Evolutionary conservation across 2,113 vertebrate genomes (phyloP).

Genomic region (Protobothrops flavoviridis): DNA sequence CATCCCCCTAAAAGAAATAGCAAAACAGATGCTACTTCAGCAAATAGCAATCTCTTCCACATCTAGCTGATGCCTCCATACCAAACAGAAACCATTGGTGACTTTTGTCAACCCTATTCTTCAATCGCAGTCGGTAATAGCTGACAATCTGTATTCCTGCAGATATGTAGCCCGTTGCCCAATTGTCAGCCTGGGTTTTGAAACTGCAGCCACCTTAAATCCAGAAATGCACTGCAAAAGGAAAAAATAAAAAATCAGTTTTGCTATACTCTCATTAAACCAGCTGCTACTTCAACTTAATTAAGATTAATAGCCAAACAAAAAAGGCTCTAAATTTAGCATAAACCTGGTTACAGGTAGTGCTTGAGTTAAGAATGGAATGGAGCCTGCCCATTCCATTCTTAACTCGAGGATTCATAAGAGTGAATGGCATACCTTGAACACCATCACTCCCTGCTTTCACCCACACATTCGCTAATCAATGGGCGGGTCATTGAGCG

Average conservation of each 20-base stretch:
- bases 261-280: not conserved
- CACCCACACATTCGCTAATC: too few relatives aligned
- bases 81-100: conserved; percentile 29
- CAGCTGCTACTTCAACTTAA: not conserved
- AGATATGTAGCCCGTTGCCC: conserved; percentile 52
- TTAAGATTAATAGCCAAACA: not conserved
- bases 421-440: too few relatives aligned
- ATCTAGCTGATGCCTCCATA: conserved; percentile 16
- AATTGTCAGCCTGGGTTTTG: conserved; percentile 28
- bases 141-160: conserved; percentile 42
- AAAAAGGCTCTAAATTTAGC: not conserved
- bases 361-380: too few relatives aligned
- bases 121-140: conserved; percentile 44
- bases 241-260: not conserved
- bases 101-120: conserved; percentile 30
- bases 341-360: not conserved
- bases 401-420: too few relatives aligned
- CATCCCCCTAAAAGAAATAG: conserved; percentile 33
- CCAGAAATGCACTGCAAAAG: conserved; percentile 58
- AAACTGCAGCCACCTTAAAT: conserved; percentile 40
- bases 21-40: conserved; percentile 26
- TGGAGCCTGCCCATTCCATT: too few relatives aligned
- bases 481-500: too few relatives aligned
- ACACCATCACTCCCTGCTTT: too few relatives aligned
- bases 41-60: conserved; percentile 32